These are phyloP conservation scores for Sus scrofa DNA, from an alignment of 2,113 vertebrate species.

Conservation along the genomic window T2T-Sscrofa CM000812.6:257562001-257562500, in stretches of 20 bases:
- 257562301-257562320: slow-evolving; percentile 34
- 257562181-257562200: neutral
- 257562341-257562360: slow-evolving; percentile 33
- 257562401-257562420: slow-evolving; percentile 58
- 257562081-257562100: neutral
- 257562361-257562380: slow-evolving; percentile 52
- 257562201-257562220: neutral
- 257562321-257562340: neutral
- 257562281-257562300: neutral
- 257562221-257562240: neutral
- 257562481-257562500: slow-evolving; percentile 30
- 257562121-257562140: neutral
- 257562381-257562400: neutral
- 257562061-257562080: slow-evolving; percentile 9
- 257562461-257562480: slow-evolving; percentile 55
- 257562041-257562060: slow-evolving; percentile 20
- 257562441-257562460: slow-evolving; percentile 41
- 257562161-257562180: neutral
- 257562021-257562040: neutral
- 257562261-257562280: neutral
- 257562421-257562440: slow-evolving; percentile 50
- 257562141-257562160: neutral
- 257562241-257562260: neutral
- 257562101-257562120: neutral
- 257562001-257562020: no score